Conservation (phyloP, 2,888 invertebrate species). For the Drosophila borealis region DNA sequence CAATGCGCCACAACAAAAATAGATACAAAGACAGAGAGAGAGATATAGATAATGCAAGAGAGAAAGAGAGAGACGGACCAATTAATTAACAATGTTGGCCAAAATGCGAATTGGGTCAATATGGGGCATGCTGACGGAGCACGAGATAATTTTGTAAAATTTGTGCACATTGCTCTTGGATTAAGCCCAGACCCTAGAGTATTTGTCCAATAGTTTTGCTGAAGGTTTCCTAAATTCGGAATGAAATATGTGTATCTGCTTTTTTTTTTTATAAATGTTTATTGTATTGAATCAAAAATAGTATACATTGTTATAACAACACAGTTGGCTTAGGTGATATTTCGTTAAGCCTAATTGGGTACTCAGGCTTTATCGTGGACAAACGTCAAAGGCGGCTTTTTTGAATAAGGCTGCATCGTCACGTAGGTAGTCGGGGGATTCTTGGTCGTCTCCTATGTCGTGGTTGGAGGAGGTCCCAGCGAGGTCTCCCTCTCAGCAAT, state of each 20-base stretch:
- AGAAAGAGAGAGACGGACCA: conserved; percentile 1
- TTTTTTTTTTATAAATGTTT: too few species aligned
- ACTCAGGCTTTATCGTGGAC: too few species aligned
- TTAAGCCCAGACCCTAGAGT: conserved; percentile 5
- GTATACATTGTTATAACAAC: too few species aligned
- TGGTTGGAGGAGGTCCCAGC: too few species aligned
- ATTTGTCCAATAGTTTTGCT: not conserved
- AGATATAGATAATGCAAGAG: not conserved
- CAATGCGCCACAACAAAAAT: conserved; percentile 23
- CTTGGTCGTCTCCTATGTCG: too few species aligned
- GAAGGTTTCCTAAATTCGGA: not conserved
- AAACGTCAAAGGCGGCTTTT: too few species aligned
- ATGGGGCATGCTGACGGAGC: conserved; percentile 10
- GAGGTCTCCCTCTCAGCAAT: too few species aligned
- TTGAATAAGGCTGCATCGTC: too few species aligned
- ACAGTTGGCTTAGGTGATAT: too few species aligned
- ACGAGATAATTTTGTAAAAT: conserved; percentile 21
- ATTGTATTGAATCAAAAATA: too few species aligned
- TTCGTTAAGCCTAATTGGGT: too few species aligned
- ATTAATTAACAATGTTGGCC: conserved; percentile 31
- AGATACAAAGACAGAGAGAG: not conserved
- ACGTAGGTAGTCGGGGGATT: too few species aligned
- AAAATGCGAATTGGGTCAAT: conserved; percentile 26
- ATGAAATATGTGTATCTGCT: not conserved
- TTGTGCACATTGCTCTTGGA: conserved; percentile 18